Base-by-base conservation (phyloP, 2,797 vertebrate genomes). In the Menidia menidia region DNA sequence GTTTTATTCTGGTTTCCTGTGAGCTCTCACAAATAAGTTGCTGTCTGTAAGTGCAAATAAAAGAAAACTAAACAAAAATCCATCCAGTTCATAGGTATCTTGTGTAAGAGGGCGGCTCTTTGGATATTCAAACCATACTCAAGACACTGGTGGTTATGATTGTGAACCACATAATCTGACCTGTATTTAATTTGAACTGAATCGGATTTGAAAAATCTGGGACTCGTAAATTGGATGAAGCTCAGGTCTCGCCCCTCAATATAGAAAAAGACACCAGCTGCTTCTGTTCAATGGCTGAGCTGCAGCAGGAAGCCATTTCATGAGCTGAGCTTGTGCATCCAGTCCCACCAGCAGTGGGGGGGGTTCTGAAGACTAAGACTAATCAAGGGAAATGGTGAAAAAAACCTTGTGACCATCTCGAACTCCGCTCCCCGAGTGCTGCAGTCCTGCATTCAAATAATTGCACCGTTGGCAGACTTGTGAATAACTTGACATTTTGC, bases 261-360 rank as follows among this genome's bases (percentile, higher is more conserved):
- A 30, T 15, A 60, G 15, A 33, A 30, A 1, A 4, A 33, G 43
- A 15, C 18, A 18, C 43, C 59, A 45, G 43, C 31, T 12, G 44
- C 30, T 32, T 31, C 43, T 32, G n/a, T 47, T 45, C 30, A 18
- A 18, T 32, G 32, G 9, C 47, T 13, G 25, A n/a, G 11, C 42
- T 31, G 10, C 25, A 16, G 25, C 4, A 4, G 18, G 7, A 32
- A 42, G 48, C 16, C 14, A 33, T 32, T n/a, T 71, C 2, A 5
- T 60, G 30, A 0, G 19, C 30, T 2, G 50, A 52, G 4, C 31
- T 10, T 33, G 53, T 12, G 10, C 55, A 44, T 55, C 11, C 4
- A 64, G 3, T 15, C 31, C 31, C 47, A 64, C 62, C 72, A 66
- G 63, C 14, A 73, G 62, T 55, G 67, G 57, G 61, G 56, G 52